phyloP scores from a whole-genome alignment of 2,888 invertebrate genomes.

The Dichetophora obliterata region DNA sequence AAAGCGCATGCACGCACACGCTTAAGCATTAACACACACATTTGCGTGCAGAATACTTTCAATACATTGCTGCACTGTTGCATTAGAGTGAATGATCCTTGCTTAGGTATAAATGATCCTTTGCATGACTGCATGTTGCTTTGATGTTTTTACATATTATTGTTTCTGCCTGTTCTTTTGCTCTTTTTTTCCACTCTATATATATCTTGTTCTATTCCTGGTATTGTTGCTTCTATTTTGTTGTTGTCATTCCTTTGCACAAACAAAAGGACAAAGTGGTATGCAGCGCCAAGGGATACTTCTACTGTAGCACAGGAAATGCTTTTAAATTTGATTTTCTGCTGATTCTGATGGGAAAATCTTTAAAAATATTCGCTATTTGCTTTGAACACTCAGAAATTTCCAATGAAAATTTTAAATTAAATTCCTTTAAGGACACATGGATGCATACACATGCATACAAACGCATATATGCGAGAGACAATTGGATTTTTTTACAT shows the following conservation, averaged over 20 bases:
- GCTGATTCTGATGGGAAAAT: slow-evolving; percentile 23
- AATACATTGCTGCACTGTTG: background rate
- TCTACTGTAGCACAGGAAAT: background rate
- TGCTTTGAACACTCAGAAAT: slow-evolving; percentile 26
- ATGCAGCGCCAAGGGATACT: background rate
- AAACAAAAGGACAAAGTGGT: slow-evolving; percentile 12
- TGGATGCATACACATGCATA: background rate
- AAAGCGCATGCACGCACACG: background rate
- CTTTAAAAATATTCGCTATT: slow-evolving; percentile 8
- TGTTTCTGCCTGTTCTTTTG: background rate
- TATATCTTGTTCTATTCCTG: background rate
- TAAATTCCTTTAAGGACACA: slow-evolving; percentile 9
- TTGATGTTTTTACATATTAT: slow-evolving; percentile 2
- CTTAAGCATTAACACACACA: too few species aligned
- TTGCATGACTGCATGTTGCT: slow-evolving; percentile 18
- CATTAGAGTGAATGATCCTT: slow-evolving; percentile 11
- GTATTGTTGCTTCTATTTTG: slow-evolving; percentile 1
- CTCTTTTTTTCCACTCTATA: background rate
- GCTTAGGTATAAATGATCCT: slow-evolving; percentile 31
- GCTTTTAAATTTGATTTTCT: slow-evolving; percentile 1
- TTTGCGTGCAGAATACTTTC: background rate
- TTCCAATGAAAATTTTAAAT: slow-evolving; percentile 30
- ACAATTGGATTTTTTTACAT: background rate
- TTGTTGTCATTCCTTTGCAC: slow-evolving; percentile 8
- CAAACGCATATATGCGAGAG: background rate